Evolutionary conservation across 2,797 vertebrate genomes (phyloP).

Genomic region (Distichodus sexfasciatus): DNA sequence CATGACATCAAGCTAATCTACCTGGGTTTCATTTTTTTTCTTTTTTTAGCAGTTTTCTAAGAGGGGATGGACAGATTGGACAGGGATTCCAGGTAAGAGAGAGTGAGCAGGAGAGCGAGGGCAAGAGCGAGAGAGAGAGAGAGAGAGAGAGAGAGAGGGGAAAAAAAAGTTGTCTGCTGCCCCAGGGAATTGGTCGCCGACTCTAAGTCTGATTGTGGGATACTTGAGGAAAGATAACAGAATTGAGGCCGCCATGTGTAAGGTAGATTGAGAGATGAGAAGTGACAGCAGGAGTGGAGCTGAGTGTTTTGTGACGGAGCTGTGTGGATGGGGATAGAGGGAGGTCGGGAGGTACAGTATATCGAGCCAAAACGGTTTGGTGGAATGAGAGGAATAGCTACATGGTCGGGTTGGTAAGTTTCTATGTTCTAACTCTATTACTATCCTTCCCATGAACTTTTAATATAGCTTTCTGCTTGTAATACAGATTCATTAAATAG

Average conservation of each 20-base stretch:
- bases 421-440: too few species aligned
- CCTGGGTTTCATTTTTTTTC: conserved; percentile 54
- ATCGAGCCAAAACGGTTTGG: background rate
- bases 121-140: conserved; percentile 14
- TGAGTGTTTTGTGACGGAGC: conserved; percentile 15
- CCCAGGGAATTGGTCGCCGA: conserved; percentile 32
- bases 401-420: background rate
- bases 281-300: conserved; percentile 40
- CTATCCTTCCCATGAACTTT: too few species aligned
- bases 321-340: conserved; percentile 24
- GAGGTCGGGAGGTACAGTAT: background rate
- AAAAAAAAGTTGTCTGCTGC: conserved; percentile 20
- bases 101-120: conserved; percentile 17
- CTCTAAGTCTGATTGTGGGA: conserved; percentile 37
- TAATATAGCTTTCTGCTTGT: too few species aligned
- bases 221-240: conserved; percentile 38
- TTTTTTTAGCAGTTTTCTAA: conserved; percentile 51
- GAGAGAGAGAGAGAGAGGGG: background rate
- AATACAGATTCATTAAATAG: too few species aligned
- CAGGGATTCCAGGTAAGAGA: conserved; percentile 57
- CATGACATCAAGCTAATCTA: conserved; percentile 66
- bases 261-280: conserved; percentile 53
- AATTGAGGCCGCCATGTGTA: conserved; percentile 41
- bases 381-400: background rate
- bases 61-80: conserved; percentile 54